These are phyloP conservation scores for Vannuccia rotundouncinata DNA, from an alignment of 2,888 invertebrate genomes.

Conservation along the genomic window DNA sequence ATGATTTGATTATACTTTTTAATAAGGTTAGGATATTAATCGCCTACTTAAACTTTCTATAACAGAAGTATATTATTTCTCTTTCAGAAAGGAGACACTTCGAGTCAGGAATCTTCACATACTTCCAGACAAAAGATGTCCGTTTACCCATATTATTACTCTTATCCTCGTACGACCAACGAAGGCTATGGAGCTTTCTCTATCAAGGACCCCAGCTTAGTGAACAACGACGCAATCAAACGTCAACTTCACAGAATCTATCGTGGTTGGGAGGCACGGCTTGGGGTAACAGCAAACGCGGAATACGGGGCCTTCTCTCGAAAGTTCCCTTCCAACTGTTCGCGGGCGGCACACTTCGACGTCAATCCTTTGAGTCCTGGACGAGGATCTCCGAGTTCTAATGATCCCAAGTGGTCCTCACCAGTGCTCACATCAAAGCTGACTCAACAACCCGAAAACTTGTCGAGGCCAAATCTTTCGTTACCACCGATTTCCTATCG, in stretches of 20 bases:
- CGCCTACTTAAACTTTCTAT: too few relatives aligned
- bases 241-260: background rate
- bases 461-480: too few relatives aligned
- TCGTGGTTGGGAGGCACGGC: background rate
- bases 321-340: background rate
- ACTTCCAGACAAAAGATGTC: slow-evolving; percentile 10
- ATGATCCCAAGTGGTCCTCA: background rate
- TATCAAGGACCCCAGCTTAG: background rate
- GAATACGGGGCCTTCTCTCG: background rate
- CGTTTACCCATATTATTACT: background rate
- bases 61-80: too few relatives aligned
- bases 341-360: background rate
- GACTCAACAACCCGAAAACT: slow-evolving; percentile 6
- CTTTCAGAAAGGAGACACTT: too few relatives aligned
- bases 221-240: background rate
- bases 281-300: background rate
- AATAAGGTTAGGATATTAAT: too few relatives aligned
- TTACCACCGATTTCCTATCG: background rate
- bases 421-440: background rate
- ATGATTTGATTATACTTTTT: too few relatives aligned
- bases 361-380: background rate
- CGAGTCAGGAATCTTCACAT: too few relatives aligned
- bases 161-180: slow-evolving; percentile 1
- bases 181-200: background rate
- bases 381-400: background rate